Percentiles rank a stretch among this genome's conserved stretches.
Evolutionary conservation across 1,140 invertebrate species (phyloP).

Genomic region (Dreissena polymorpha): DNA sequence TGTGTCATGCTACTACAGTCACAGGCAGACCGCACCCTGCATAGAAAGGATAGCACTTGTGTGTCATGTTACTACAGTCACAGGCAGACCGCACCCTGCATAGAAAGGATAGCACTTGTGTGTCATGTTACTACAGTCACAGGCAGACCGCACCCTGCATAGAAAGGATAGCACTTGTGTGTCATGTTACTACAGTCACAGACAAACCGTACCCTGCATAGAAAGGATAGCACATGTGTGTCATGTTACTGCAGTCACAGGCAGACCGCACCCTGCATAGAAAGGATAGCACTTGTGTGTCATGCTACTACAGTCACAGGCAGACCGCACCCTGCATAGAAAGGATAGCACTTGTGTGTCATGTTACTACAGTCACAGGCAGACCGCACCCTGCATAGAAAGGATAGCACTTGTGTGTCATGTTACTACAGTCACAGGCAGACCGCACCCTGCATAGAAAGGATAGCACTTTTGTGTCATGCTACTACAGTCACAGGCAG

Average conservation of each 20-base stretch:
- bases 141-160: constrained; percentile 82
- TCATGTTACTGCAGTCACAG: constrained; percentile 87
- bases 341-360: not conserved
- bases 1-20: constrained; percentile 85
- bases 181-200: constrained; percentile 87
- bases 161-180: not conserved
- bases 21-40: constrained; percentile 83
- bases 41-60: constrained; percentile 16
- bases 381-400: constrained; percentile 79
- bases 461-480: not conserved
- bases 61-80: constrained; percentile 85
- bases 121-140: constrained; percentile 86
- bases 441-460: constrained; percentile 79
- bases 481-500: constrained; percentile 86
- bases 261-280: constrained; percentile 81
- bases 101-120: constrained; percentile 4
- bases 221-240: not conserved
- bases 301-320: constrained; percentile 87
- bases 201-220: constrained; percentile 81
- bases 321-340: constrained; percentile 80
- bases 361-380: constrained; percentile 87
- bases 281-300: not conserved
- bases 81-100: constrained; percentile 83
- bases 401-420: not conserved
- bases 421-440: constrained; percentile 87